Evolutionary conservation across 2,797 vertebrate species (phyloP).

Genomic region (Phalloptychus januarius): DNA sequence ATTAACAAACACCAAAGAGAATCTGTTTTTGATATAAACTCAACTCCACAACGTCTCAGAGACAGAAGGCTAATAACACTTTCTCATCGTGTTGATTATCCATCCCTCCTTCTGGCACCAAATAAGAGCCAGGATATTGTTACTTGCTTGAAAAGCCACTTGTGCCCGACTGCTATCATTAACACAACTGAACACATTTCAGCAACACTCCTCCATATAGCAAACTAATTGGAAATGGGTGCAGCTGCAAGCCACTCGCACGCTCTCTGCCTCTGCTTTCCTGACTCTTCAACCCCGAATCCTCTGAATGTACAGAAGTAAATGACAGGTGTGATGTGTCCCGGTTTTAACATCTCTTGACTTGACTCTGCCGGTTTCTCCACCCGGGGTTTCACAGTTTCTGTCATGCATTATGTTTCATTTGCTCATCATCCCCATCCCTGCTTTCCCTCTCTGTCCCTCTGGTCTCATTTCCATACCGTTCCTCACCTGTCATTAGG

Average conservation of each 20-base stretch:
- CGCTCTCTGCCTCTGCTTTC: constrained; percentile 41
- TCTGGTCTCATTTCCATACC: constrained; percentile 66
- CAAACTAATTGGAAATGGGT: constrained; percentile 62
- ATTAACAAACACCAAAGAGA: constrained; percentile 4
- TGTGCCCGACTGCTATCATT: constrained; percentile 53
- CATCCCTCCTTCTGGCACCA: constrained; percentile 40
- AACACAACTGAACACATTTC: constrained; percentile 58
- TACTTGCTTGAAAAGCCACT: constrained; percentile 67
- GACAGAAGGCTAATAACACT: constrained; percentile 19
- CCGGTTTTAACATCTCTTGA: constrained; percentile 55
- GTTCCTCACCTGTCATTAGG: constrained; percentile 53
- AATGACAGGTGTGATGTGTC: constrained; percentile 52
- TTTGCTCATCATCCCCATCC: constrained; percentile 64
- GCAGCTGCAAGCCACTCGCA: constrained; percentile 43
- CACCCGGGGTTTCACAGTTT: constrained; percentile 61
- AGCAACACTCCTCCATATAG: constrained; percentile 59
- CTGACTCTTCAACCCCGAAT: constrained; percentile 24
- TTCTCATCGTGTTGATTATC: constrained; percentile 55
- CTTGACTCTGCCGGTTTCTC: constrained; percentile 61
- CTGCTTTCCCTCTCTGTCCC: constrained; percentile 55
- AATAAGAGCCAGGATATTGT: constrained; percentile 59
- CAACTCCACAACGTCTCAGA: constrained; percentile 3
- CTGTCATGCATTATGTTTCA: constrained; percentile 71
- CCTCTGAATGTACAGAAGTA: constrained; percentile 53
- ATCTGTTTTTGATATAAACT: constrained; percentile 12